A percentile compares a stretch with the other conserved stretches of the same genome.
These are phyloP conservation scores for Schizothorax lantsangensis DNA, from an alignment of 2,797 vertebrate species.

Conservation along the genomic window DNA sequence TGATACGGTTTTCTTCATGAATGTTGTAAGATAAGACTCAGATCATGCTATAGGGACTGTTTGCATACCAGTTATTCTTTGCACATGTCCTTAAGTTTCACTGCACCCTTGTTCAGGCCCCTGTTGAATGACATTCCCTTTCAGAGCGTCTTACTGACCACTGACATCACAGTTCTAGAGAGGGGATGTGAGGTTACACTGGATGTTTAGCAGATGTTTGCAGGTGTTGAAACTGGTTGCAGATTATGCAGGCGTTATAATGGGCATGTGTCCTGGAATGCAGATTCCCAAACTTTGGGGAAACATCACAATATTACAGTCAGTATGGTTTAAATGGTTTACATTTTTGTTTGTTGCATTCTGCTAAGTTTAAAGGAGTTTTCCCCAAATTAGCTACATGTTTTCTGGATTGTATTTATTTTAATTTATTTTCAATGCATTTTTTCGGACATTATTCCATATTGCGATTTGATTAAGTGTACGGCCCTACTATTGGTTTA, in stretches of 20 bases:
- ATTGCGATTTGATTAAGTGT: background rate
- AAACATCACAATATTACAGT: background rate
- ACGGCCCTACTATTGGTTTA: background rate
- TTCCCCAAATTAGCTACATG: background rate
- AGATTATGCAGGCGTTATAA: background rate
- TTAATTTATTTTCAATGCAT: background rate
- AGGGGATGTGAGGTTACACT: background rate
- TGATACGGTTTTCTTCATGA: slow-evolving; percentile 57
- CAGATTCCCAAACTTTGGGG: background rate
- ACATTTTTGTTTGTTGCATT: background rate
- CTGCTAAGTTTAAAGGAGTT: background rate
- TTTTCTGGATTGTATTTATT: background rate
- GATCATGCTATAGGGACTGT: slow-evolving; percentile 40
- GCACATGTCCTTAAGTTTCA: background rate
- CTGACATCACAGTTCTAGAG: background rate
- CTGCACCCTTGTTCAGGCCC: background rate
- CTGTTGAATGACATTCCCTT: slow-evolving; percentile 25
- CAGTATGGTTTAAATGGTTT: background rate
- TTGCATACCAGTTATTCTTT: slow-evolving; percentile 19
- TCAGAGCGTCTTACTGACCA: background rate
- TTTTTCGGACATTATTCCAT: background rate
- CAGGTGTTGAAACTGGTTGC: slow-evolving; percentile 13
- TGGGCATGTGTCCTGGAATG: background rate
- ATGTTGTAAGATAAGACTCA: slow-evolving; percentile 25
- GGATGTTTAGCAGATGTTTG: slow-evolving; percentile 30